A percentile compares a stretch with the other conserved stretches of the same genome.
phyloP scores from a whole-genome alignment of 2,888 invertebrate genomes.

The Ypsolopha scabrella region DNA sequence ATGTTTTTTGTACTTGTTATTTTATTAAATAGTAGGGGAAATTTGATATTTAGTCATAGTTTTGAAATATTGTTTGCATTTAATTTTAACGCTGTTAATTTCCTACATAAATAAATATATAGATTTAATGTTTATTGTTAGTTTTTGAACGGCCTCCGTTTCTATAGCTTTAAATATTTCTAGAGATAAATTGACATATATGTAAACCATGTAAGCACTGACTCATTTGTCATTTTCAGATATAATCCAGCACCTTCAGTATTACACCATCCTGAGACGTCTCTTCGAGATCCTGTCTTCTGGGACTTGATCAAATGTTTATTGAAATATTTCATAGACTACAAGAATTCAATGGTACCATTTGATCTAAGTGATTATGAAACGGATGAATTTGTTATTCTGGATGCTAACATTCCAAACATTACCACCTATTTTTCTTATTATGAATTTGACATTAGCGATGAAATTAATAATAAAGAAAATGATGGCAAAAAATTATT shows the following conservation, averaged over 20 bases:
- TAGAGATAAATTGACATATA: too few species aligned
- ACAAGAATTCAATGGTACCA: constrained; percentile 31
- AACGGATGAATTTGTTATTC: constrained; percentile 30
- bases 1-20: too few species aligned
- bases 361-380: constrained; percentile 34
- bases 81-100: too few species aligned
- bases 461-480: constrained; percentile 22
- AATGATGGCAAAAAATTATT: constrained; percentile 12
- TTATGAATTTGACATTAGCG: constrained; percentile 37
- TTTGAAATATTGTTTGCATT: too few species aligned
- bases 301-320: constrained; percentile 41
- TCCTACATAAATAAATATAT: too few species aligned
- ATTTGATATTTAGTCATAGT: too few species aligned
- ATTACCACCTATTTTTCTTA: constrained; percentile 43
- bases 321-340: constrained; percentile 41
- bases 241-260: constrained; percentile 52
- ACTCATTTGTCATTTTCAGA: too few species aligned
- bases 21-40: too few species aligned
- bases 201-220: too few species aligned
- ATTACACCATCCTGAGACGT: constrained; percentile 50
- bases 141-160: too few species aligned
- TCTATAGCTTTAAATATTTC: too few species aligned
- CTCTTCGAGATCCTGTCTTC: constrained; percentile 46
- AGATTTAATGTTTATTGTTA: too few species aligned
- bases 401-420: constrained; percentile 27